Percentiles rank a stretch among this genome's conserved stretches.
These are phyloP conservation scores for Cranoglanis bouderius DNA, from an alignment of 2,113 vertebrate species.

Conservation along the genomic window DNA sequence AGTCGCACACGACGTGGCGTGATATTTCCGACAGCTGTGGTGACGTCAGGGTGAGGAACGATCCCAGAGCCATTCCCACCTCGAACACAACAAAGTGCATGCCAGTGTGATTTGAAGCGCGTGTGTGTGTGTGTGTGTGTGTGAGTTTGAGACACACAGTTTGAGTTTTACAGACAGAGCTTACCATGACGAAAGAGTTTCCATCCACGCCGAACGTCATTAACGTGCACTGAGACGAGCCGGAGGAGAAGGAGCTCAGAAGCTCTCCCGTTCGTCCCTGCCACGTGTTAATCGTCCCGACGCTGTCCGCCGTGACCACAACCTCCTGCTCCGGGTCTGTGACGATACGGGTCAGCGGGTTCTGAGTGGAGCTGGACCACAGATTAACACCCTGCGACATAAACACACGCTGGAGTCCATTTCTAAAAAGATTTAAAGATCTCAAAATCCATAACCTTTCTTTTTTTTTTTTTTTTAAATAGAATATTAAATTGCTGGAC, in stretches of 20 bases:
- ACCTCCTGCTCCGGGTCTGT: slow-evolving; percentile 60
- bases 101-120: not conserved
- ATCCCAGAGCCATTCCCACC: slow-evolving; percentile 66
- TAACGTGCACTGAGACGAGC: slow-evolving; percentile 54
- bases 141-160: not conserved
- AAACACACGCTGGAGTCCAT: not conserved
- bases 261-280: slow-evolving; percentile 64
- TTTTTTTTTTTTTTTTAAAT: too few relatives aligned
- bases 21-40: slow-evolving; percentile 64
- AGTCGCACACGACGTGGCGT: slow-evolving; percentile 54
- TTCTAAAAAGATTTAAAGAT: not conserved
- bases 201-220: slow-evolving; percentile 59
- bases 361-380: slow-evolving; percentile 73
- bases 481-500: not conserved
- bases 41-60: slow-evolving; percentile 60
- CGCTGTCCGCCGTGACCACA: slow-evolving; percentile 65
- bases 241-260: slow-evolving; percentile 62
- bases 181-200: slow-evolving; percentile 68
- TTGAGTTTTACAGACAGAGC: slow-evolving; percentile 16
- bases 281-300: slow-evolving; percentile 68
- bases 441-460: not conserved
- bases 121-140: not conserved
- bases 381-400: slow-evolving; percentile 65
- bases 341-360: slow-evolving; percentile 64
- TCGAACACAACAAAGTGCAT: slow-evolving; percentile 42